Conservation (phyloP, 1,140 invertebrate genomes). For the Tetraneura akinire region DNA sequence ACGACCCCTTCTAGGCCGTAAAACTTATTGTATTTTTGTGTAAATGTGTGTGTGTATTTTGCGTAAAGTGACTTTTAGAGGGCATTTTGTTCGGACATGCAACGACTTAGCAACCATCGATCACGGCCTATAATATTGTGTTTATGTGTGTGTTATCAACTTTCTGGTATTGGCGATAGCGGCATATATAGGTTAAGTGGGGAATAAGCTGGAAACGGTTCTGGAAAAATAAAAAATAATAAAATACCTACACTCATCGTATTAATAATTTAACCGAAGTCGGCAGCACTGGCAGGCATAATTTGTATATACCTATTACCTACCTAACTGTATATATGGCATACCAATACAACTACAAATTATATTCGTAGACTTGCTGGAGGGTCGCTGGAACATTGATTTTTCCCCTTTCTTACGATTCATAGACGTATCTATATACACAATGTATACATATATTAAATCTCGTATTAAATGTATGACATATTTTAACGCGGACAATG, state of each 20-base stretch:
- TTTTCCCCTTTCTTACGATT: constrained; percentile 36
- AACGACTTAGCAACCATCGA: constrained; percentile 2
- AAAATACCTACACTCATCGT: constrained; percentile 8
- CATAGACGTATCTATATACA: background rate
- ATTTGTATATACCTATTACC: background rate
- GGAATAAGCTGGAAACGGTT: background rate
- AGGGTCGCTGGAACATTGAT: constrained; percentile 46
- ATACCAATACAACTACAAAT: background rate
- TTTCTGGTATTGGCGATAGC: background rate
- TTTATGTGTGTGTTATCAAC: background rate
- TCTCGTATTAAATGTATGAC: too few species aligned
- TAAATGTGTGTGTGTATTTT: constrained; percentile 3
- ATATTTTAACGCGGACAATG: too few species aligned
- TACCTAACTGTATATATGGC: background rate
- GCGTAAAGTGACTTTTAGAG: background rate
- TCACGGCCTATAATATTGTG: background rate
- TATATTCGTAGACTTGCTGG: constrained; percentile 20
- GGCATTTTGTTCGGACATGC: constrained; percentile 12
- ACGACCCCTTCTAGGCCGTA: background rate
- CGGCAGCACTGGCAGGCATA: background rate
- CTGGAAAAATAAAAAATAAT: background rate
- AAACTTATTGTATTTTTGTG: background rate
- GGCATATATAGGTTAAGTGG: background rate
- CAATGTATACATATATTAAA: too few species aligned
- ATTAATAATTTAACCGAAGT: constrained; percentile 31